These are phyloP conservation scores for Dasyprocta punctata DNA, from an alignment of 2,113 vertebrate genomes.

Conservation along the genomic window DNA sequence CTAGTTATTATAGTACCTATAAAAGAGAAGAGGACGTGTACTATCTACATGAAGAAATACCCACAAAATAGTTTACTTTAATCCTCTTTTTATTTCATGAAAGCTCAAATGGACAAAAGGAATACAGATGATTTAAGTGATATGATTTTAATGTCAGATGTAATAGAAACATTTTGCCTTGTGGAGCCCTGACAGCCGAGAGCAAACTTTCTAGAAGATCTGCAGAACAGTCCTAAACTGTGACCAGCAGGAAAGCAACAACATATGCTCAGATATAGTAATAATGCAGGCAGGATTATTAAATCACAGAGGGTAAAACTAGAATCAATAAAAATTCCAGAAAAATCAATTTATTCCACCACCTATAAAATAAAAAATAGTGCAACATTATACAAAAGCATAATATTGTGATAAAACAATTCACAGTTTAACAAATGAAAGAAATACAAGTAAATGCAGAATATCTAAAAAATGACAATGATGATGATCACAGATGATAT, in stretches of 20 bases:
- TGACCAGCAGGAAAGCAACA: neutral
- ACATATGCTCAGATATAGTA: neutral
- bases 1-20: neutral
- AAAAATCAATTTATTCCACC: neutral
- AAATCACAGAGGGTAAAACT: neutral
- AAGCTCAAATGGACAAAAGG: neutral
- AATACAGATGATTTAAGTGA: neutral
- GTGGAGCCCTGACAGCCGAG: neutral
- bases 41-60: neutral
- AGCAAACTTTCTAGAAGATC: neutral
- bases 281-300: neutral
- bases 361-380: neutral
- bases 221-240: neutral
- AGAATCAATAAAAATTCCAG: constrained; percentile 9
- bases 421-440: neutral
- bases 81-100: neutral
- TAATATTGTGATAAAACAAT: neutral
- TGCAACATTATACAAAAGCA: neutral
- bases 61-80: neutral
- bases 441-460: neutral
- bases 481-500: neutral
- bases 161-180: neutral
- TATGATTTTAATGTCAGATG: neutral
- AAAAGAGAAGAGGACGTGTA: neutral
- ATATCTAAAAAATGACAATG: neutral